Percentiles rank a stretch among this genome's conserved stretches.
phyloP scores from a whole-genome alignment of 2,113 vertebrate genomes.

The Ophthalmolycus amberensis region DNA sequence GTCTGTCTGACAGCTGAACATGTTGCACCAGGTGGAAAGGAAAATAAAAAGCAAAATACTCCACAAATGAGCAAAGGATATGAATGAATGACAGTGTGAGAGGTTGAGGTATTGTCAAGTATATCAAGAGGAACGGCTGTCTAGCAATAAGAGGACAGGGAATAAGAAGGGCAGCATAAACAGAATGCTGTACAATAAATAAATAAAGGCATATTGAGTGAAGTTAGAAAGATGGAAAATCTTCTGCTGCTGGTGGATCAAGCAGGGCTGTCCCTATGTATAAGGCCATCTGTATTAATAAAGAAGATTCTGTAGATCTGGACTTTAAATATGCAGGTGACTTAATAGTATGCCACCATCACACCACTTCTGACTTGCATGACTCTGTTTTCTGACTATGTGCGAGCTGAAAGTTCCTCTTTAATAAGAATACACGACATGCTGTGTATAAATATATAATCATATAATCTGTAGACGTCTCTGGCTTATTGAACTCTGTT shows the following conservation, averaged over 20 bases:
- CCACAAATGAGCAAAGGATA: neutral
- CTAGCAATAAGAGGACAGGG: neutral
- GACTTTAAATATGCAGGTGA: neutral
- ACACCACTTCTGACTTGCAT: slow-evolving; percentile 32
- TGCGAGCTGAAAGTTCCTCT: slow-evolving; percentile 16
- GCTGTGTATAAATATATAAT: neutral
- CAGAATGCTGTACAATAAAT: neutral
- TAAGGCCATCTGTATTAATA: neutral
- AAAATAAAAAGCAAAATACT: slow-evolving; percentile 1
- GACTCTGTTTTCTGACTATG: neutral
- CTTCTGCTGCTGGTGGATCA: neutral
- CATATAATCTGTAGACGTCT: neutral
- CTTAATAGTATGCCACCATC: accelerated
- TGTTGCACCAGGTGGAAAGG: neutral
- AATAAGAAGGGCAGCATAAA: neutral
- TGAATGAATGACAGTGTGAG: neutral
- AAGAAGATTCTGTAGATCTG: neutral
- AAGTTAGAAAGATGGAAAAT: neutral
- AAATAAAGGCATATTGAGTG: neutral
- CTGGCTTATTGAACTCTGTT: neutral
- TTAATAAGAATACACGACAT: neutral
- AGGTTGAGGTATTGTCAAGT: neutral
- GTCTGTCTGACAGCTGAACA: slow-evolving; percentile 9
- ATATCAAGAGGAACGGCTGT: neutral
- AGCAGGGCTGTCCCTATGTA: neutral